Evolutionary conservation across 1,140 invertebrate species (phyloP).

Genomic region (Zaprionus capensis): DNA sequence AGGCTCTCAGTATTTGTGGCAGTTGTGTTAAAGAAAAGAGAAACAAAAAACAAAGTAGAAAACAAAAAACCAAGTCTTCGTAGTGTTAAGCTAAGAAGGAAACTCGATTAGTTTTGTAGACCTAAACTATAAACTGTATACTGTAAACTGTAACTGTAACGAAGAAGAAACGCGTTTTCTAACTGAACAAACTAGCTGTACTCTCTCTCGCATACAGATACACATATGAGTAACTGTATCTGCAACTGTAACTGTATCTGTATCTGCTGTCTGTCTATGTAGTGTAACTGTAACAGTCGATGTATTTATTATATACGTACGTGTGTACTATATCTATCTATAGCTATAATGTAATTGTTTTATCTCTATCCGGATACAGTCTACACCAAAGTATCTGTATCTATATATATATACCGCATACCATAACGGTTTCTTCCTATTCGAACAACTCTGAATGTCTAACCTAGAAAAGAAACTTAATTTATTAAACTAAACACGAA

Average conservation of each 20-base stretch:
- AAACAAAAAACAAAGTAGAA: slow-evolving; percentile 39
- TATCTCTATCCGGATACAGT: neutral
- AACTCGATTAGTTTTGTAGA: slow-evolving; percentile 35
- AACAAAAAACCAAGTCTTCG: slow-evolving; percentile 60
- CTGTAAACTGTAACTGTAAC: slow-evolving; percentile 34
- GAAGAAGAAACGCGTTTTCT: slow-evolving; percentile 59
- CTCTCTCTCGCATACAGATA: slow-evolving; percentile 35
- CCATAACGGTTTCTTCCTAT: slow-evolving; percentile 74
- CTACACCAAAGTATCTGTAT: slow-evolving; percentile 16
- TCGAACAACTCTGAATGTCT: slow-evolving; percentile 73
- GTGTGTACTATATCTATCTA: slow-evolving; percentile 12
- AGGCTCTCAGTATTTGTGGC: slow-evolving; percentile 68
- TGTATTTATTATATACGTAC: slow-evolving; percentile 47
- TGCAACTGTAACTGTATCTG: slow-evolving; percentile 50
- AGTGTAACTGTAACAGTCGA: slow-evolving; percentile 57
- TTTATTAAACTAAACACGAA: slow-evolving; percentile 40
- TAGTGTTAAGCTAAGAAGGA: slow-evolving; percentile 54
- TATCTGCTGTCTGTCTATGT: slow-evolving; percentile 47
- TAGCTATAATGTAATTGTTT: slow-evolving; percentile 5
- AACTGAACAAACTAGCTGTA: slow-evolving; percentile 78
- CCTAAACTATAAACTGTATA: slow-evolving; percentile 17
- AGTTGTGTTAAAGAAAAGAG: slow-evolving; percentile 47
- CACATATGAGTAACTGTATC: slow-evolving; percentile 42
- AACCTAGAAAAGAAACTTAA: slow-evolving; percentile 53
- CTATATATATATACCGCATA: slow-evolving; percentile 47